phyloP scores from a whole-genome alignment of 2,113 vertebrate species.

The Rostratula benghalensis region DNA sequence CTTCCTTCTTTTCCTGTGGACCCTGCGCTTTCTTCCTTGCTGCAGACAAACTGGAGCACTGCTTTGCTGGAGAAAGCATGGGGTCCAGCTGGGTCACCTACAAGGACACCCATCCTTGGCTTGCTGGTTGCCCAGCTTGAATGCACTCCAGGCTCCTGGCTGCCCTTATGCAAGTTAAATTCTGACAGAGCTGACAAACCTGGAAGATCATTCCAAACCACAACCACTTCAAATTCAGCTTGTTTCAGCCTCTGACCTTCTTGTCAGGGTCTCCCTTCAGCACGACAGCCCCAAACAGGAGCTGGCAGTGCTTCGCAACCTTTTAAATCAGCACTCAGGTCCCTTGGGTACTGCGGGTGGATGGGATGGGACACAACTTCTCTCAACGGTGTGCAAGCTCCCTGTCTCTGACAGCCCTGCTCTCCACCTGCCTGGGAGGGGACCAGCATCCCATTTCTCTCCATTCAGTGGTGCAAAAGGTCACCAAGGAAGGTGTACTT shows the following conservation, averaged over 20 bases:
- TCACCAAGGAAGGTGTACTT: not conserved
- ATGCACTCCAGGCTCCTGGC: not conserved
- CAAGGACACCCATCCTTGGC: not conserved
- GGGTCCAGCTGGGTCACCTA: not conserved
- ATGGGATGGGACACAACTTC: no score
- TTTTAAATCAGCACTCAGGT: slow-evolving; percentile 31
- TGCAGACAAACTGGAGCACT: not conserved
- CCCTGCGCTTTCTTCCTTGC: not conserved
- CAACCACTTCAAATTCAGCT: not conserved
- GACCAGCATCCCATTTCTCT: not conserved
- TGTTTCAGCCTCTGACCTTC: not conserved
- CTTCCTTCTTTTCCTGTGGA: not conserved
- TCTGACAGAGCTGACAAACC: not conserved
- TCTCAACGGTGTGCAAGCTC: not conserved
- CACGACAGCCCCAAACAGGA: slow-evolving; percentile 29
- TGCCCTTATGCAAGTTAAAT: not conserved
- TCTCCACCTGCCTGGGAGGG: slow-evolving; percentile 24
- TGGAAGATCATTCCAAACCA: not conserved
- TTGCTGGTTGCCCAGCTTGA: not conserved
- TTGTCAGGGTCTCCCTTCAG: slow-evolving; percentile 16
- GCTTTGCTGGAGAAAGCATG: not conserved
- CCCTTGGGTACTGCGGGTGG: not conserved
- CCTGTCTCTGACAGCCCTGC: slow-evolving; percentile 6
- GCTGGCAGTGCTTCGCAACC: slow-evolving; percentile 43
- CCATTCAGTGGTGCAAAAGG: accelerated